phyloP scores from a whole-genome alignment of 2,113 vertebrate species.

The Xiphophorus hellerii region DNA sequence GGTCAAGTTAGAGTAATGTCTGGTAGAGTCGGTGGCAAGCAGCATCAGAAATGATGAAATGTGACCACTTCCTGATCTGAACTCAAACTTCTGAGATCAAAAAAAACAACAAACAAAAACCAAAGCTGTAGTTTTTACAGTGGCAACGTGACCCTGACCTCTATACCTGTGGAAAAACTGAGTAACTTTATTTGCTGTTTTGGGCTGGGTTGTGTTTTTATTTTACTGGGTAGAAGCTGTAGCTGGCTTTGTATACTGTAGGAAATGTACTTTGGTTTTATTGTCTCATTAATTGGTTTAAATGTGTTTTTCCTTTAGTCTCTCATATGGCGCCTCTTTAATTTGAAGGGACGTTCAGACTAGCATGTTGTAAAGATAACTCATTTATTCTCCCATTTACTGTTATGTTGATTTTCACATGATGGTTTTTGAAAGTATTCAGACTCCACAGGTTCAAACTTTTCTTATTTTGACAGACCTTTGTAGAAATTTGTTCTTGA shows the following conservation, averaged over 20 bases:
- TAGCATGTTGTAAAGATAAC: constrained; percentile 13
- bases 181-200: not conserved
- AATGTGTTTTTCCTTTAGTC: not conserved
- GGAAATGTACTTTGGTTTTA: not conserved
- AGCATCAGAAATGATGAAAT: not conserved
- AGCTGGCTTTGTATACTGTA: not conserved
- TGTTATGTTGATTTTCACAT: constrained; percentile 13
- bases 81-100: not conserved
- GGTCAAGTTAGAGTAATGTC: too few relatives aligned
- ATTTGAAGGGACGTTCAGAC: constrained; percentile 20
- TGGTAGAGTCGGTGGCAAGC: too few relatives aligned
- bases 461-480: constrained; percentile 29
- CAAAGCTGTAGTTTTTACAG: not conserved
- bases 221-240: not conserved
- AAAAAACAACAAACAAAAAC: too few relatives aligned
- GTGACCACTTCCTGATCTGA: not conserved
- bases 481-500: constrained; percentile 13
- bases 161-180: not conserved
- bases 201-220: not conserved
- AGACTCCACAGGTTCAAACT: not conserved
- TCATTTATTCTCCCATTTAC: constrained; percentile 19
- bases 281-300: not conserved
- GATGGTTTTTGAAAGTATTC: constrained; percentile 10
- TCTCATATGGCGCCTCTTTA: not conserved
- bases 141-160: not conserved